Conservation (phyloP, 23 tunicate species). For the Halocynthia roretzi region DNA sequence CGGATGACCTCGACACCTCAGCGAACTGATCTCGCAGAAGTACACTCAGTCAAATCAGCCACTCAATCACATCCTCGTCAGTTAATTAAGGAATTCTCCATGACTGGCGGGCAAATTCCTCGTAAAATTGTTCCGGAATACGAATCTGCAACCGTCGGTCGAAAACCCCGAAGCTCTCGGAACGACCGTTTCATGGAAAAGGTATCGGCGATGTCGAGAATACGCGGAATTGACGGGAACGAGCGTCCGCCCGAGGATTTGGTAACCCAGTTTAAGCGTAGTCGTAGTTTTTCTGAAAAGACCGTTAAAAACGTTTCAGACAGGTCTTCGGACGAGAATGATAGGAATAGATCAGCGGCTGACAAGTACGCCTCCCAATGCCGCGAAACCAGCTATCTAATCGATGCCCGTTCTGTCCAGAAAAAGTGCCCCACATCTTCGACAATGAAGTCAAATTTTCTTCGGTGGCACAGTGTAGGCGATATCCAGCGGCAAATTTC, state of each 20-base stretch:
- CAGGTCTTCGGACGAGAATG: too few relatives aligned
- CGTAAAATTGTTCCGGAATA: not conserved
- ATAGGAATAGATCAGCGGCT: too few relatives aligned
- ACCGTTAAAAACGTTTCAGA: not conserved
- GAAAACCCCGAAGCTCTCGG: not conserved
- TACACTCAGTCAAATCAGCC: too few relatives aligned
- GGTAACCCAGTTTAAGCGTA: not conserved
- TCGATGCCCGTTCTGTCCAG: too few relatives aligned
- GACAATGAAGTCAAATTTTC: not conserved
- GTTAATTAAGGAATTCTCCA: too few relatives aligned
- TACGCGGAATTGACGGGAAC: not conserved
- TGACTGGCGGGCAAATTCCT: too few relatives aligned
- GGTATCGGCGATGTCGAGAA: not conserved
- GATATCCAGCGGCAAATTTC: conserved; percentile 14
- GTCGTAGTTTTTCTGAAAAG: conserved; percentile 9
- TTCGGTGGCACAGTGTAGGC: conserved; percentile 19
- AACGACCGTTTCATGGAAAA: too few relatives aligned
- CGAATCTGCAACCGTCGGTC: conserved; percentile 7
- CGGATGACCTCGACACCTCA: not conserved
- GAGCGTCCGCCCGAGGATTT: not conserved
- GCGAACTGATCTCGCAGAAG: not conserved
- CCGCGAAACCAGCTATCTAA: too few relatives aligned
- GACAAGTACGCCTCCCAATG: too few relatives aligned
- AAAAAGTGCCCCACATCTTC: too few relatives aligned
- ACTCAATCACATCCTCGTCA: too few relatives aligned